Evolutionary conservation across 2,888 invertebrate species (phyloP).

Genomic region (Cheilosia vulpina): DNA sequence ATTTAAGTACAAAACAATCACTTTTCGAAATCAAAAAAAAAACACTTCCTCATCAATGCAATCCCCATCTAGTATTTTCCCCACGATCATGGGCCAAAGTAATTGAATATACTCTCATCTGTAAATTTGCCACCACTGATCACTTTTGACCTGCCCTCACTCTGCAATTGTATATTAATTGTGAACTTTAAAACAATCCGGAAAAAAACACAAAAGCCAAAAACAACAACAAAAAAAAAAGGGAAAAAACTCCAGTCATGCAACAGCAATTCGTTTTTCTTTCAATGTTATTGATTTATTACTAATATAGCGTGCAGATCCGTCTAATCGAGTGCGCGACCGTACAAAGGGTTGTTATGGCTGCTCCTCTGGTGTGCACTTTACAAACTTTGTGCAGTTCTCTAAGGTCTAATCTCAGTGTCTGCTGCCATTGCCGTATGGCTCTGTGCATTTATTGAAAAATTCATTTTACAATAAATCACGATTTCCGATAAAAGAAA

Average conservation of each 20-base stretch:
- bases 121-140: constrained; percentile 10
- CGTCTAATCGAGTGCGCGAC: constrained; percentile 42
- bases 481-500: constrained; percentile 71
- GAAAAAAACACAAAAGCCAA: not conserved
- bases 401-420: constrained; percentile 24
- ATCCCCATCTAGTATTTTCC: not conserved
- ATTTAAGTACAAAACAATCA: no score
- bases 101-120: constrained; percentile 45
- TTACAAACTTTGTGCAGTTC: constrained; percentile 5
- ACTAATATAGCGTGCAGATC: constrained; percentile 62
- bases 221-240: not conserved
- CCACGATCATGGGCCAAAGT: not conserved
- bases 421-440: constrained; percentile 18
- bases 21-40: no score
- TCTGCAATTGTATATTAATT: constrained; percentile 58
- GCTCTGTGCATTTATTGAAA: constrained; percentile 66
- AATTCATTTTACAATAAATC: constrained; percentile 71
- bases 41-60: not conserved
- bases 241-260: constrained; percentile 37
- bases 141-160: constrained; percentile 49
- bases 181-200: constrained; percentile 63
- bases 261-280: constrained; percentile 56
- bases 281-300: constrained; percentile 68
- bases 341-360: constrained; percentile 47
- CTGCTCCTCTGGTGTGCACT: not conserved